Evolutionary conservation across 2,888 invertebrate genomes (phyloP), one percentile per base, ranked within the genome.

Genomic region (Drosophila picticornis): DNA sequence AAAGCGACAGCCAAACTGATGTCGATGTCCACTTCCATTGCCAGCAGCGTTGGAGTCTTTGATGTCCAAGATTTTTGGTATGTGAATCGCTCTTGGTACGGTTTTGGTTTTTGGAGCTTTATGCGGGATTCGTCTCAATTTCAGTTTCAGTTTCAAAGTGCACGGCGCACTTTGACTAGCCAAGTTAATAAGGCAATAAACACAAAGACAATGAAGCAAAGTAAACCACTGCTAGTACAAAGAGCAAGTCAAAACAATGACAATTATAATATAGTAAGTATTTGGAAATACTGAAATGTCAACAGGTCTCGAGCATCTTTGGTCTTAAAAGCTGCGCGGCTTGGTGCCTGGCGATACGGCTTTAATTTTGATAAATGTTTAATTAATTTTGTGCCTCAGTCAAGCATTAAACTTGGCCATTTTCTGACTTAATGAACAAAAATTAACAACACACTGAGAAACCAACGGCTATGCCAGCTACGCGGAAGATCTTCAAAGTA

Each of bases 321-420:
- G n/a, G 51, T 60, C 60, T 51, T 32, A 38, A 60, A 52, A 50
- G 77, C 52, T 59, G 77, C 51, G 29, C 34, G n/a, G 32, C 27
- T 61, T 27, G 38, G 76, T 55, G 62, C 67, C 48, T 64, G 65
- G 67, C 77, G 82, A 75, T 76, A 75, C 63, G 76, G 77, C 91
- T 87, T 81, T 88, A 88, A 91, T 85, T 90, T 91, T 89, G 89
- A 91, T 89, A 90, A 89, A 89, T 89, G 91, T 91, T 89, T 89
- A 91, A 90, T 88, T 91, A 91, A 89, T 88, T 88, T 90, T 79
- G 85, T 81, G 72, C 79, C 83, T 84, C 83, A 71, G 56, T 56
- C 75, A 81, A 84, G 82, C 80, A 83, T 84, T 81, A 84, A 88
- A 90, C 77, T 75, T 80, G 84, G 88, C 82, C 76, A 91, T 88